phyloP scores from a whole-genome alignment of 2,888 invertebrate species.

The Gibbula magus region DNA sequence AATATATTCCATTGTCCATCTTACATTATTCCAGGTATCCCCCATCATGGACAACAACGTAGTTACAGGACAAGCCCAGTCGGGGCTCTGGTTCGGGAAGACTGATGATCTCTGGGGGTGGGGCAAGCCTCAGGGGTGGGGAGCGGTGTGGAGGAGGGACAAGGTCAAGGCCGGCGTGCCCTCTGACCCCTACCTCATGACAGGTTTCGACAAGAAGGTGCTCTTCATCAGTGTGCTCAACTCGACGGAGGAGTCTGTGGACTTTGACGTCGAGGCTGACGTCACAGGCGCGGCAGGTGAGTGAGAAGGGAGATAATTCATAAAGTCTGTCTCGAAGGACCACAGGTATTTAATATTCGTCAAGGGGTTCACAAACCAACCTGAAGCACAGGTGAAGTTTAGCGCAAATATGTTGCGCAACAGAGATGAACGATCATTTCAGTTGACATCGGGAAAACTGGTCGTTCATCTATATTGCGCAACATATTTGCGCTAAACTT shows the following conservation, averaged over 20 bases:
- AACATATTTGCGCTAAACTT: no score
- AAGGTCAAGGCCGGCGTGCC: conserved; percentile 9
- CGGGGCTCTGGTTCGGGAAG: conserved; percentile 44
- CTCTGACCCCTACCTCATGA: conserved; percentile 48
- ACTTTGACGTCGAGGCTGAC: conserved; percentile 35
- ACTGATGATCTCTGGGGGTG: conserved; percentile 47
- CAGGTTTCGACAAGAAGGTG: conserved; percentile 48
- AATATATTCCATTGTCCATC: no score
- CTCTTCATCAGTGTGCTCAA: conserved; percentile 29
- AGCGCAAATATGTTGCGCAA: no score
- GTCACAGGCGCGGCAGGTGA: conserved; percentile 45
- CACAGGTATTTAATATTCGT: no score
- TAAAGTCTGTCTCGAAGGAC: no score
- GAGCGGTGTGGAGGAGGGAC: conserved; percentile 44
- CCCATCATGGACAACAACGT: conserved; percentile 47
- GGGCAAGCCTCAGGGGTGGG: conserved; percentile 50
- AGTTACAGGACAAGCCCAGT: conserved; percentile 49
- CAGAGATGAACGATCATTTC: no score
- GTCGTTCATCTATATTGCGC: no score
- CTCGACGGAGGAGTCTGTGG: neutral
- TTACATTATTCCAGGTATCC: conserved; percentile 40
- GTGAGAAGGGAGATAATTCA: neutral
- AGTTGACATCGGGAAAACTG: no score
- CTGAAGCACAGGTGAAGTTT: no score
- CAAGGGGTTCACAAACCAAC: no score